A percentile compares a stretch with the other conserved stretches of the same genome.
Conservation (phyloP, 2,888 invertebrate genomes). For the Microdon myrmicae region DNA sequence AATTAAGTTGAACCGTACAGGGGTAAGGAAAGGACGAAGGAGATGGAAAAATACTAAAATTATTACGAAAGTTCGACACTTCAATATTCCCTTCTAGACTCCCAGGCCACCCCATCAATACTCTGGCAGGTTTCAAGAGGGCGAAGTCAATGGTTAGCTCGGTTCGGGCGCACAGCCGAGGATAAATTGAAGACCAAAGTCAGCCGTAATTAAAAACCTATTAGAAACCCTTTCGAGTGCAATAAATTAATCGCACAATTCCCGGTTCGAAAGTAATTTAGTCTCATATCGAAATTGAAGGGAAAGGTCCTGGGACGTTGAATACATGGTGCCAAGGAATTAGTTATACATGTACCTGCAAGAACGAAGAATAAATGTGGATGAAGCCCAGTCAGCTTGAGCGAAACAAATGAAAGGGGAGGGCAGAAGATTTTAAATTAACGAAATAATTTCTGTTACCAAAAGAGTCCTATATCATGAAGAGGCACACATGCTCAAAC, state of each 20-base stretch:
- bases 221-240: constrained; percentile 39
- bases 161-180: constrained; percentile 9
- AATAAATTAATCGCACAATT: constrained; percentile 46
- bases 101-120: background rate
- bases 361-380: background rate
- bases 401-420: background rate
- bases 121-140: background rate
- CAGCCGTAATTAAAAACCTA: constrained; percentile 51
- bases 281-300: constrained; percentile 11
- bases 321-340: background rate
- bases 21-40: constrained; percentile 13
- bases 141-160: constrained; percentile 10
- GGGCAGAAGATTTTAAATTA: constrained; percentile 16
- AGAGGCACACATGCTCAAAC: background rate
- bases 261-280: constrained; percentile 40
- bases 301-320: constrained; percentile 1
- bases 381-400: too few species aligned
- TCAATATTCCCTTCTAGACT: constrained; percentile 1
- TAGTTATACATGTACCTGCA: background rate
- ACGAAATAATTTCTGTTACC: constrained; percentile 28
- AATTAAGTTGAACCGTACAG: constrained; percentile 27
- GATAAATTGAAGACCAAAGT: constrained; percentile 40
- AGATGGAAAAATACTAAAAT: too few species aligned
- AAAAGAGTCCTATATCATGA: constrained; percentile 29
- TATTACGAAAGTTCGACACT: constrained; percentile 34